Conservation (phyloP, 1,140 invertebrate species). For the Asbolus verrucosus region DNA sequence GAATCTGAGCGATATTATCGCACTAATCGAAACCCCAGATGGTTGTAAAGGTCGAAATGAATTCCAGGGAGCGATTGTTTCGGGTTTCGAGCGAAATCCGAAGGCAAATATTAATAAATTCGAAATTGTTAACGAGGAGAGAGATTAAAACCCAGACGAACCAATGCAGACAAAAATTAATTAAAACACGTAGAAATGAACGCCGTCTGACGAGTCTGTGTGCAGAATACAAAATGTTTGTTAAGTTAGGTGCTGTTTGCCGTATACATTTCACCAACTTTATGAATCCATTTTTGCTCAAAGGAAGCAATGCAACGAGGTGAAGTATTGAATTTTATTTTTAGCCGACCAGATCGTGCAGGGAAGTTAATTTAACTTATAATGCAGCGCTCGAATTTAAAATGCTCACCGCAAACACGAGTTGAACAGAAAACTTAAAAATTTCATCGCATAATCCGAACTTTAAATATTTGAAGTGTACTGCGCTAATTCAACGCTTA, state of each 20-base stretch:
- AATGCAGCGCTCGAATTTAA: slow-evolving; percentile 26
- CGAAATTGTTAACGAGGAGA: slow-evolving; percentile 46
- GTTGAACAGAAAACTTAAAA: slow-evolving; percentile 2
- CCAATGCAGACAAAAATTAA: slow-evolving; percentile 55
- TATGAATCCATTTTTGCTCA: slow-evolving; percentile 37
- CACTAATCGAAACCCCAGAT: too few relatives aligned
- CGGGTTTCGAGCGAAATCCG: slow-evolving; percentile 43
- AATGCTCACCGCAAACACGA: slow-evolving; percentile 13
- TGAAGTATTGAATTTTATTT: slow-evolving; percentile 38
- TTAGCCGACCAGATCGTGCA: slow-evolving; percentile 25
- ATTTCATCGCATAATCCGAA: neutral
- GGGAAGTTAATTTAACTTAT: slow-evolving; percentile 38
- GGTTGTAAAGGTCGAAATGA: too few relatives aligned
- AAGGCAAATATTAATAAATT: slow-evolving; percentile 57
- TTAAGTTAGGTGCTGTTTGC: slow-evolving; percentile 30
- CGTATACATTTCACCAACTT: slow-evolving; percentile 33
- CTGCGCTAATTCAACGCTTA: slow-evolving; percentile 11
- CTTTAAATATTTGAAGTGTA: slow-evolving; percentile 9
- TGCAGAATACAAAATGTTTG: slow-evolving; percentile 48
- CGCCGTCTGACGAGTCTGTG: slow-evolving; percentile 48
- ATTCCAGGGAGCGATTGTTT: slow-evolving; percentile 10
- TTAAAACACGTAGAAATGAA: slow-evolving; percentile 54
- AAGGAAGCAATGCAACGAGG: slow-evolving; percentile 37
- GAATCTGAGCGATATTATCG: too few relatives aligned
- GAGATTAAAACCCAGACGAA: slow-evolving; percentile 49